A percentile compares a stretch with the other conserved stretches of the same genome.
Conservation (phyloP, 2,888 invertebrate genomes). For the Apodemia zela region DNA sequence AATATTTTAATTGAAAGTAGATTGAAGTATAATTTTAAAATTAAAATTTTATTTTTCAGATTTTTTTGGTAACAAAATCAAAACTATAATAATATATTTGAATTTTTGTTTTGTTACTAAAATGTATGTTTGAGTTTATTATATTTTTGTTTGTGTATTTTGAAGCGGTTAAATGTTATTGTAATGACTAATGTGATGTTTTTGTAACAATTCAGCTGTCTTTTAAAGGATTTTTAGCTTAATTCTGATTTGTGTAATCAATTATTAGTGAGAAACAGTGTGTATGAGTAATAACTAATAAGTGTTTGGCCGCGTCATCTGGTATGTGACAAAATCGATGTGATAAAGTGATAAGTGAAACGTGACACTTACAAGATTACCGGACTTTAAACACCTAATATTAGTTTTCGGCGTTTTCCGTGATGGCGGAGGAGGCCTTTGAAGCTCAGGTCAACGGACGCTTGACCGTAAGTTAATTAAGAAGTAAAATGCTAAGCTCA, state of each 20-base stretch:
- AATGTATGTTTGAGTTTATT: too few species aligned
- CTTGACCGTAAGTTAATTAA: constrained; percentile 46
- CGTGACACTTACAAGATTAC: constrained; percentile 9
- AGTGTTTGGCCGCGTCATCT: neutral
- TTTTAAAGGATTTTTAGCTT: neutral
- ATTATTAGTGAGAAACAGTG: neutral
- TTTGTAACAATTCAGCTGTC: neutral
- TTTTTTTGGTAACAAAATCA: too few species aligned
- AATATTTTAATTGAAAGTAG: too few species aligned
- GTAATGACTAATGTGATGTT: neutral
- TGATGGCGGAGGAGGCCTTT: constrained; percentile 62
- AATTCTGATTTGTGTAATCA: neutral
- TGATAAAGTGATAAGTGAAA: constrained; percentile 11
- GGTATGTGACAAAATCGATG: constrained; percentile 5
- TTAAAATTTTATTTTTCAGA: too few species aligned
- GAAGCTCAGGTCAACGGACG: constrained; percentile 52
- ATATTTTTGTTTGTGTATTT: too few species aligned
- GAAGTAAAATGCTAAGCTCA: constrained; percentile 18
- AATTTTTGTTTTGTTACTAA: too few species aligned
- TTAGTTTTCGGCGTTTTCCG: constrained; percentile 26
- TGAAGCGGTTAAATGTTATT: neutral
- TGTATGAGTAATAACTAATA: neutral
- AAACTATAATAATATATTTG: too few species aligned
- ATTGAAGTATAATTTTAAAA: too few species aligned
- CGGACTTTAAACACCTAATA: constrained; percentile 8